phyloP scores from a whole-genome alignment of 2,888 invertebrate species.

The Leucoma salicis region DNA sequence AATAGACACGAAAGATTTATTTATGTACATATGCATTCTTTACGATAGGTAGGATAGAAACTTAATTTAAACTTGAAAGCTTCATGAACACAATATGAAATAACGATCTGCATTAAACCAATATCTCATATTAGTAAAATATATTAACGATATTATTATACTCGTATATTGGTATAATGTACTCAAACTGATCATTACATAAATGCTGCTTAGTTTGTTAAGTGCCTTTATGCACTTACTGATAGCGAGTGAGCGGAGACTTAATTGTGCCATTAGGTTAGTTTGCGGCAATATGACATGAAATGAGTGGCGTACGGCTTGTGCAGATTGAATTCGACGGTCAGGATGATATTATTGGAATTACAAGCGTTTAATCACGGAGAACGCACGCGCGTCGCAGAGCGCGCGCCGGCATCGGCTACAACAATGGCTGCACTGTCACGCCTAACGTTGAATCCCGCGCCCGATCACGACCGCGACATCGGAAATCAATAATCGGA shows the following conservation, averaged over 20 bases:
- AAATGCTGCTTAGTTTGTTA: too few species aligned
- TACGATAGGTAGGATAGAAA: too few species aligned
- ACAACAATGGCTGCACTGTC: constrained; percentile 75
- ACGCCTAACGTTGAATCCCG: constrained; percentile 69
- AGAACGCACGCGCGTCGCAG: constrained; percentile 63
- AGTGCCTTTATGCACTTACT: too few species aligned
- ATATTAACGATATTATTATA: too few species aligned
- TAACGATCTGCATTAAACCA: too few species aligned
- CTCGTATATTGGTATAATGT: too few species aligned
- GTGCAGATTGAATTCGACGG: constrained; percentile 72
- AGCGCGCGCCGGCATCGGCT: constrained; percentile 50
- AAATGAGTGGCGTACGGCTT: constrained; percentile 48
- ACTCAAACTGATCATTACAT: too few species aligned
- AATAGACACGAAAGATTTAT: constrained; percentile 14
- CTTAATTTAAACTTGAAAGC: too few species aligned
- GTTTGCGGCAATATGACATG: constrained; percentile 48
- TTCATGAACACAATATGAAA: too few species aligned
- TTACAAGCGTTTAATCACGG: constrained; percentile 79
- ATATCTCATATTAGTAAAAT: too few species aligned
- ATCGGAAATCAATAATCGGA: constrained; percentile 82
- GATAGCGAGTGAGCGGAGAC: too few species aligned
- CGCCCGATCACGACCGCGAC: constrained; percentile 81
- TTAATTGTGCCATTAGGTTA: constrained; percentile 31
- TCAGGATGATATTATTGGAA: constrained; percentile 75
- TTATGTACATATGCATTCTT: too few species aligned